Base-by-base conservation (phyloP, 2,888 invertebrate genomes). In the Hemithea aestivaria region DNA sequence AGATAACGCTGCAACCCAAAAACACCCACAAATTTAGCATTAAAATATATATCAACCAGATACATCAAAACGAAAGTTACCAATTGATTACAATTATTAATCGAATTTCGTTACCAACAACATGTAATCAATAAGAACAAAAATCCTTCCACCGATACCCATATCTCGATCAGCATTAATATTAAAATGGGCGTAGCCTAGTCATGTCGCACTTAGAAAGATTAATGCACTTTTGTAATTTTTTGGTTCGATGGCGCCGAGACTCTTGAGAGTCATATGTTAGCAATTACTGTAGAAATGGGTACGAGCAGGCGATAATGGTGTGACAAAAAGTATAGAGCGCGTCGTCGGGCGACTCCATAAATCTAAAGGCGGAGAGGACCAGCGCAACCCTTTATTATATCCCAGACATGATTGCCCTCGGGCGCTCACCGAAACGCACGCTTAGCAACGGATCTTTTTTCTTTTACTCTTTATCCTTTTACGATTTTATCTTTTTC, bases 351-450 rank as follows among this genome's bases (percentile, higher is more conserved):
- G 64, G 62, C 63, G 55, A 6, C 51, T 35, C 71, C 62, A 83
- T 84, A 85, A 83, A 85, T 83, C 77, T 77, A 65, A 69, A 68
- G 63, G 56, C 78, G 60, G 63, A 74, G 72, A 73, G 71, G 77
- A 76, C 77, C 73, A 62, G 64, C 72, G 64, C 75, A 82, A 72
- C 80, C 84, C 83, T 82, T 81, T 80, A 84, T 85, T 85, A 84
- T 68, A 69, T n/a, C 66, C 71, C 65, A 78, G 83, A 76, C 85
- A 83, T 85, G 85, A 84, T 83, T 80, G 80, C 74, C 85, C 85
- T 68, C 73, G 60, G 78, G 84, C 81, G 74, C 67, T 77, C 66
- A 54, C 62, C 56, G 66, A 67, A 79, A 73, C 73, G 79, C 78
- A 80, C 73, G 76, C 76, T 75, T 71, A 70, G 78, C 72, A 79